Evolutionary conservation across 2,888 invertebrate species (phyloP), one percentile per base, ranked within the genome.

Genomic region (Galeruca laticollis): DNA sequence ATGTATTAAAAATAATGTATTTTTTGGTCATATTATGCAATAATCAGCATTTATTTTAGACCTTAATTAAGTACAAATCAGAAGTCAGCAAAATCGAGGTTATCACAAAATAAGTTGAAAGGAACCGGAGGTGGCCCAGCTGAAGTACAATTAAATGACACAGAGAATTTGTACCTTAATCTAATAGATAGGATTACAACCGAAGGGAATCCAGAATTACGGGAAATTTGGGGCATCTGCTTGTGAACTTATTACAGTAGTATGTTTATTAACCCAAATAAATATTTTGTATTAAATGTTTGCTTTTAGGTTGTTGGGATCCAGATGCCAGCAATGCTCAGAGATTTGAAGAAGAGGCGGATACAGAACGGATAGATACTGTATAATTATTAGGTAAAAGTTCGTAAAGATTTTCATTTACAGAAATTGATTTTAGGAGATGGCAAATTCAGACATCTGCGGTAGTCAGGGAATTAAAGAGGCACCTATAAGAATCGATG

Each of bases 61-160:
- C 52, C 18, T 52, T 52, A 11, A 52, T 52, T 26, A 20, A 52
- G 52, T 56, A 56, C 31, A 56, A 56, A 56, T 56, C 54, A 26
- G 26, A 56, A 56, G 54, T 56, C n/a, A 26, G 54, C 54, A 11
- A 56, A 56, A 56, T 56, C 31, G 9, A 56, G 54, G 54, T 26
- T 56, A 11, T 56, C 26, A 56, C 54, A 56, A 56, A 56, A 26
- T 56, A 56, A 56, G 33, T 56, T 56, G 11, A 11, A 56, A 31
- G 54, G 54, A 56, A 56, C 54, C 10, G 54, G 54, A 56, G 54
- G 54, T 21, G 54, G 54, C 10, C 54, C 54, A 56, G 31, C 54
- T 26, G 54, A 56, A 56, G 26, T 10, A 56, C 31, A 56, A 33
- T 56, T 56, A 26, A 56, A 56, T 56, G 54, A 56, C 13, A 52